Evolutionary conservation across 2,797 vertebrate species (phyloP).

Genomic region (Syndactyla subalaris): DNA sequence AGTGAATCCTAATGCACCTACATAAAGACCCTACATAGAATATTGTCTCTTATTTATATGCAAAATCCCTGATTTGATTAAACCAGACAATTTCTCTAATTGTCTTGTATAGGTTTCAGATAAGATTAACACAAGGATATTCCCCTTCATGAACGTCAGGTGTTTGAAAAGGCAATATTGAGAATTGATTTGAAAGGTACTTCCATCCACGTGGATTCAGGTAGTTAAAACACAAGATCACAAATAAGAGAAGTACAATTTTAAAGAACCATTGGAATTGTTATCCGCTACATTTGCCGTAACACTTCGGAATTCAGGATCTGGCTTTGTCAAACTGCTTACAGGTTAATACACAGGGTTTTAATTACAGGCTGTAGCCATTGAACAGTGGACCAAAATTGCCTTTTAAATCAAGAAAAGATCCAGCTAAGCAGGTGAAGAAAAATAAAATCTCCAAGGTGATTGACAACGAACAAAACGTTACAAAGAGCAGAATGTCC

Average conservation of each 20-base stretch:
- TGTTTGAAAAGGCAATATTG: conserved; percentile 60
- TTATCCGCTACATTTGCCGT: background rate
- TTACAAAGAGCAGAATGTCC: conserved; percentile 6
- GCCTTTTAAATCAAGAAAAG: conserved; percentile 48
- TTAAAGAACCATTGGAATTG: background rate
- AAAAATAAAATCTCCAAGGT: background rate
- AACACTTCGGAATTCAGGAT: background rate
- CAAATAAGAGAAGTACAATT: background rate
- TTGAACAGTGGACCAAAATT: conserved; percentile 18
- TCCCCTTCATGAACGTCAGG: conserved; percentile 11
- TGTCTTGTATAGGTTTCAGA: conserved; percentile 60
- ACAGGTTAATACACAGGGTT: background rate
- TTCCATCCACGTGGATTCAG: conserved; percentile 31
- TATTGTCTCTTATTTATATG: conserved; percentile 68
- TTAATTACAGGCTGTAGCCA: background rate
- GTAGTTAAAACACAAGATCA: conserved; percentile 36
- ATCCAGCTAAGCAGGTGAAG: background rate
- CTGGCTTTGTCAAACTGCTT: background rate
- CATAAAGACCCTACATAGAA: conserved; percentile 69
- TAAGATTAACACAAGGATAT: conserved; percentile 35
- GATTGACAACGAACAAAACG: conserved; percentile 13
- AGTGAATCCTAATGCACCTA: conserved; percentile 69
- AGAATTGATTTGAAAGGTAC: conserved; percentile 12
- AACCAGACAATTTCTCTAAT: conserved; percentile 70
- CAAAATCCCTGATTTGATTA: conserved; percentile 73